Conservation (phyloP, 35 echinoderm and acorn worm species). For the Anneissia japonica region DNA sequence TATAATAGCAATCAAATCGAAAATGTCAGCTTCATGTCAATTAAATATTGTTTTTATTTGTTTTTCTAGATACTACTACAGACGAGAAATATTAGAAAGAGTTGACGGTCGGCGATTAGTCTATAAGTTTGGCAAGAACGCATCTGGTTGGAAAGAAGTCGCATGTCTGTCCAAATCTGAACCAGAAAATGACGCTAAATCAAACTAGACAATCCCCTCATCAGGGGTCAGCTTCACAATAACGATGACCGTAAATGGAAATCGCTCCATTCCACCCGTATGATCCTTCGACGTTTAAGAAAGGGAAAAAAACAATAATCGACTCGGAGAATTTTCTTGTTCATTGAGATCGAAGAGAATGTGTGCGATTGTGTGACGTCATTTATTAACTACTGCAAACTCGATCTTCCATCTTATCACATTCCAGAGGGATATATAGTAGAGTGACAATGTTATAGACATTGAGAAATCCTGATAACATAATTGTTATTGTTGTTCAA, state of each 20-base stretch:
- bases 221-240: neutral
- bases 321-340: neutral
- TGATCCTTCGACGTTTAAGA: neutral
- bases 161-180: constrained; percentile 3
- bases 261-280: neutral
- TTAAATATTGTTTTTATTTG: too few relatives aligned
- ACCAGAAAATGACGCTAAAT: constrained; percentile 13
- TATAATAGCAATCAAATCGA: too few relatives aligned
- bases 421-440: neutral
- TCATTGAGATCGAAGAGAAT: too few relatives aligned
- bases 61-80: constrained; percentile 84
- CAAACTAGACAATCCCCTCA: neutral
- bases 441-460: neutral
- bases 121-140: constrained; percentile 94
- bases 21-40: too few relatives aligned
- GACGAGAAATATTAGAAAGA: constrained; percentile 76
- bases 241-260: neutral
- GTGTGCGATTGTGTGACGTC: too few relatives aligned
- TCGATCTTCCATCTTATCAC: neutral
- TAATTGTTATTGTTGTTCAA: neutral
- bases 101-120: constrained; percentile 88
- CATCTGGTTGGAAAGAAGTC: constrained; percentile 74
- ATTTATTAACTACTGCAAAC: too few relatives aligned
- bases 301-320: too few relatives aligned
- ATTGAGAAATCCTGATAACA: neutral